Conservation (phyloP, 1,140 invertebrate species). For the Bombus soroeensis region DNA sequence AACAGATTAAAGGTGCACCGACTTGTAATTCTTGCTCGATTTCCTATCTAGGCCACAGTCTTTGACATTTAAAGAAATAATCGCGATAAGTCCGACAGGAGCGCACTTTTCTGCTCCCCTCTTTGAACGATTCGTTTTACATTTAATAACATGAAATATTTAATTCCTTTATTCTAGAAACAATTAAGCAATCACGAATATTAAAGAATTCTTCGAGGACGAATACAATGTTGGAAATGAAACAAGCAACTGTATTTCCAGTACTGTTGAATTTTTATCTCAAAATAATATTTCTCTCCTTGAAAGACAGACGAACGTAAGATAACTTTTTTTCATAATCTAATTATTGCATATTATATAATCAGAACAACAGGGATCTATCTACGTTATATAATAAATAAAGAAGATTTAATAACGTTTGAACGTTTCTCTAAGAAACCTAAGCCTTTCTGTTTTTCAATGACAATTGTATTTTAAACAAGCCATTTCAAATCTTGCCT, state of each 20-base stretch:
- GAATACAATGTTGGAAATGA: neutral
- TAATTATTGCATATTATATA: too few species aligned
- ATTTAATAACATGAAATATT: neutral
- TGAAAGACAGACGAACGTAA: neutral
- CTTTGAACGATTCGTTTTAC: neutral
- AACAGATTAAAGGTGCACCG: slow-evolving; percentile 49
- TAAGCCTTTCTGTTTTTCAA: neutral
- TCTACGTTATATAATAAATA: too few species aligned
- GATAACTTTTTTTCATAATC: too few species aligned
- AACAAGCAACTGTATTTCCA: neutral
- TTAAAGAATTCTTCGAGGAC: neutral
- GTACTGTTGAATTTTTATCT: neutral
- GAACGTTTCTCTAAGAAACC: neutral
- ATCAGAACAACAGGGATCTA: too few species aligned
- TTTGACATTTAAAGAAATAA: slow-evolving; percentile 42
- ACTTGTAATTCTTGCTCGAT: slow-evolving; percentile 52
- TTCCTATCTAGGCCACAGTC: slow-evolving; percentile 35
- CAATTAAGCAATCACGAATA: neutral
- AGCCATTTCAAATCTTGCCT: neutral
- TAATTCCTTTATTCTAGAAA: neutral
- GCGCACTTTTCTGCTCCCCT: neutral
- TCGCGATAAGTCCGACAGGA: neutral
- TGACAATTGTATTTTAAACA: neutral
- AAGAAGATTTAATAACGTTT: neutral
- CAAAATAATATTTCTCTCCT: neutral